Base-by-base conservation (phyloP, 2,113 vertebrate genomes). In the Cettia cetti region DNA sequence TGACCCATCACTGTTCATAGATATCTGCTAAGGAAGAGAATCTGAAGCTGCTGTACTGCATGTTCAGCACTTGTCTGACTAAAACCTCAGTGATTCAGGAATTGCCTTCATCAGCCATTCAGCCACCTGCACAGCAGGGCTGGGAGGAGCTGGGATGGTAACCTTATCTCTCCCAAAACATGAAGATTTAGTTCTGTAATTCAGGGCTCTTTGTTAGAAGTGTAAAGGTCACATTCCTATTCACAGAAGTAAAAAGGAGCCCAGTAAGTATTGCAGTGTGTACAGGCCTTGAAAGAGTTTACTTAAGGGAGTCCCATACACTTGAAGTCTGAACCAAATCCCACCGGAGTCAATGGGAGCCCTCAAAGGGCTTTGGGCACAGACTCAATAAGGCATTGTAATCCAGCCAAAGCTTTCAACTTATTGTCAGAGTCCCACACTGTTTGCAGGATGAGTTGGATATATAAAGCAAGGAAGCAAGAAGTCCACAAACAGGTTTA, bases 161-260 rank as follows among this genome's bases (percentile, higher is more conserved):
- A 97, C 89, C 39, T 92, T 95, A 92, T 90, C 92, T 83, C 33
- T 81, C 82, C 68, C 39, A 20, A 74, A 74, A 83, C 6, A 10
- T 4, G 31, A 57, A 83, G 89, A 74, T 75, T 92, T 81, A 93
- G 80, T 83, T 65, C 83, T 40, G 64, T 90, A 94, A 89, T 91
- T 65, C 86, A 81, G 30, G n/a, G 80, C 77, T 75, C 83, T 92
- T 83, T 2, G 10, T 77, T 85, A 13, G 14, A 91, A 92, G 94
- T 57, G 86, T 97, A 95, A 95, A 95, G 94, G 95, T 96, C 61
- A 5, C 91, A 84, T 92, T 95, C 89, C 91, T 92, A 79, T 82
- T 84, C 86, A 92, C 61, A 91, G 80, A 76, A 91, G 77, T 72
- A 92, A 96, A 89, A 96, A 97, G 94, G 74, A 95, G 69, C 74